These are phyloP conservation scores for Bubo blakistoni DNA, from an alignment of 2,113 vertebrate species.

Conservation along the genomic window DNA sequence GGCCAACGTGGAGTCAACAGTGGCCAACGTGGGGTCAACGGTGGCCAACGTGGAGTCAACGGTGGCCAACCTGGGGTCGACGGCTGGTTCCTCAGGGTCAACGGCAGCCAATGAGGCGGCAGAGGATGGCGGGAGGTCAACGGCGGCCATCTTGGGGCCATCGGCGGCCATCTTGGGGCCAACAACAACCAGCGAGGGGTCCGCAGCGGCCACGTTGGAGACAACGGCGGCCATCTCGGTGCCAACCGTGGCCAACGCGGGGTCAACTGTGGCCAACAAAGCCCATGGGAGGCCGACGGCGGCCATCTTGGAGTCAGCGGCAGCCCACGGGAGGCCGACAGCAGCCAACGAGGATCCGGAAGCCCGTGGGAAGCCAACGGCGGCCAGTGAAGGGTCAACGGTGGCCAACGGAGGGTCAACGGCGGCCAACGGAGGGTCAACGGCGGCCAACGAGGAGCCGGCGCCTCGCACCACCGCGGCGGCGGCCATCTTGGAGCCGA, in stretches of 20 bases:
- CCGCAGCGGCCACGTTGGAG: no score
- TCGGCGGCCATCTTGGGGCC: no score
- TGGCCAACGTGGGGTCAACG: neutral
- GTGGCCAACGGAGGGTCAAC: neutral
- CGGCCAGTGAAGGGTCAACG: neutral
- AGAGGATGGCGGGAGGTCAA: neutral
- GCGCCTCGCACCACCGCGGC: neutral
- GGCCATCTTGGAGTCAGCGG: no score
- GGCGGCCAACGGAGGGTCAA: neutral
- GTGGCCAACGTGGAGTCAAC: neutral
- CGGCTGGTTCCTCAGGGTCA: no score
- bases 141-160: neutral
- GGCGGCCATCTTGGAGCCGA: neutral
- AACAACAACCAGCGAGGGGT: no score
- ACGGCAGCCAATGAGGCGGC: neutral
- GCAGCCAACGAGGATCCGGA: no score
- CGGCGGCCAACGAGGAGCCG: neutral
- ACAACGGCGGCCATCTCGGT: no score
- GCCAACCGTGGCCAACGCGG: no score
- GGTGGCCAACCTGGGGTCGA: accelerated
- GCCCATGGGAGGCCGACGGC: no score
- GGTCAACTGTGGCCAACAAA: no score
- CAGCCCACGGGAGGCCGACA: no score
- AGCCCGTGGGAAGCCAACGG: neutral
- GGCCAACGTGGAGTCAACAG: no score